Percentiles rank a stretch among this genome's conserved stretches.
Conservation (phyloP, 2,797 vertebrate species). For the Varecia variegata region DNA sequence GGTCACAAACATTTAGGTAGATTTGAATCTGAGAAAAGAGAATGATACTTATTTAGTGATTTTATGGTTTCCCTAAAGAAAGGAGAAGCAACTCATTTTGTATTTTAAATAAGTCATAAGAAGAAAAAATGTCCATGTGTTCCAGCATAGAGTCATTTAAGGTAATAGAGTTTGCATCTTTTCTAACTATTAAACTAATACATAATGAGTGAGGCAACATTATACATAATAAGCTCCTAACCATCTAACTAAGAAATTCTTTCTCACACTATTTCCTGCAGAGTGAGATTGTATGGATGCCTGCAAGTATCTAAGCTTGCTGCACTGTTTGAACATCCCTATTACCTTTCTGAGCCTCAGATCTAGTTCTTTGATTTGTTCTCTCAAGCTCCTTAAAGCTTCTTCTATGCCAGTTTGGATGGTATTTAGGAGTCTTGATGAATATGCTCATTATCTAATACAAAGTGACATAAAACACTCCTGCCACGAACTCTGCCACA, state of each 20-base stretch:
- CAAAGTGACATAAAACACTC: conserved; percentile 86
- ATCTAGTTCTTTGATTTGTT: conserved; percentile 84
- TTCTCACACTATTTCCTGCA: conserved; percentile 85
- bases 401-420: conserved; percentile 81
- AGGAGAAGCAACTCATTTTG: conserved; percentile 77
- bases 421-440: conserved; percentile 84
- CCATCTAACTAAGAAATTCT: conserved; percentile 76
- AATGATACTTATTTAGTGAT: conserved; percentile 49
- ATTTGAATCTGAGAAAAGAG: background rate
- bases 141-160: conserved; percentile 63
- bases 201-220: conserved; percentile 79
- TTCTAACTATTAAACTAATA: conserved; percentile 73
- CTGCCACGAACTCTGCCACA: conserved; percentile 81
- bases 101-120: conserved; percentile 72
- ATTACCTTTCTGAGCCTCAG: conserved; percentile 84
- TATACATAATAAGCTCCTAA: conserved; percentile 81
- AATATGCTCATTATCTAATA: conserved; percentile 86
- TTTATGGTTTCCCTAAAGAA: conserved; percentile 71
- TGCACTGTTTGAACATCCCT: conserved; percentile 83
- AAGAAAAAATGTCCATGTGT: conserved; percentile 65
- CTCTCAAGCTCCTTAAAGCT: conserved; percentile 82
- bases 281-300: conserved; percentile 82
- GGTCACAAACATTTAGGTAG: background rate
- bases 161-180: conserved; percentile 63
- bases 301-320: conserved; percentile 80